Conservation (phyloP, 2,888 invertebrate species). For the Clitarchus hookeri region DNA sequence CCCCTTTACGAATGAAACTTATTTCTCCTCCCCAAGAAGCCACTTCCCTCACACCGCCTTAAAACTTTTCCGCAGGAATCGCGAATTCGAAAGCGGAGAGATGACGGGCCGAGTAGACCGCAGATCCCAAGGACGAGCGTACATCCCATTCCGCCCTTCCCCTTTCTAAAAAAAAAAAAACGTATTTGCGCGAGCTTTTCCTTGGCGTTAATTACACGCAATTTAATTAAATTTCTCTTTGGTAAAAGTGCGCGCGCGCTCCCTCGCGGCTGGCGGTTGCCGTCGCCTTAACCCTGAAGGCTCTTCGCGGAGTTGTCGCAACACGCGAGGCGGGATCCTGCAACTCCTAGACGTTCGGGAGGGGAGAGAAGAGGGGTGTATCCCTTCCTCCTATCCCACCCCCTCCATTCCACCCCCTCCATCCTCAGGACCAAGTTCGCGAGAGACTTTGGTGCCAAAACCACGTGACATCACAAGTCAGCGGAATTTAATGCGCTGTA, state of each 20-base stretch:
- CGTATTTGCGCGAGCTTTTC: not conserved
- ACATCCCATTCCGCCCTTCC: too few species aligned
- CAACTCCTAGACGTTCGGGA: too few species aligned
- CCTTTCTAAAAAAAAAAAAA: not conserved
- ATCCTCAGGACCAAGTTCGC: not conserved
- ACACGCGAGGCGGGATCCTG: too few species aligned
- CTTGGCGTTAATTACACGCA: slow-evolving; percentile 20
- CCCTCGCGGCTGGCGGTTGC: not conserved
- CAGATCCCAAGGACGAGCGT: not conserved
- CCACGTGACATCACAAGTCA: slow-evolving; percentile 25
- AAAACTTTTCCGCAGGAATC: not conserved
- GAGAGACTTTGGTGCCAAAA: not conserved
- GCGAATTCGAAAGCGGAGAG: not conserved
- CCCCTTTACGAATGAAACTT: not conserved
- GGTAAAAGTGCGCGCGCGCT: not conserved
- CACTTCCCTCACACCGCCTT: not conserved
- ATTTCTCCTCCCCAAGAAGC: not conserved
- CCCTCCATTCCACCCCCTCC: not conserved
- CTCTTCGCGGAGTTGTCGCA: too few species aligned
- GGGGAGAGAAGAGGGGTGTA: not conserved
- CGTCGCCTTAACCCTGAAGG: too few species aligned
- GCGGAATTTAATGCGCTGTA: slow-evolving; percentile 21
- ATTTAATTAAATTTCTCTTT: slow-evolving; percentile 23
- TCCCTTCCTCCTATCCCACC: not conserved
- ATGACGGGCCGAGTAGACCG: not conserved